Base-by-base conservation (phyloP, 2,888 invertebrate species). In the Drosophila ezoana region DNA sequence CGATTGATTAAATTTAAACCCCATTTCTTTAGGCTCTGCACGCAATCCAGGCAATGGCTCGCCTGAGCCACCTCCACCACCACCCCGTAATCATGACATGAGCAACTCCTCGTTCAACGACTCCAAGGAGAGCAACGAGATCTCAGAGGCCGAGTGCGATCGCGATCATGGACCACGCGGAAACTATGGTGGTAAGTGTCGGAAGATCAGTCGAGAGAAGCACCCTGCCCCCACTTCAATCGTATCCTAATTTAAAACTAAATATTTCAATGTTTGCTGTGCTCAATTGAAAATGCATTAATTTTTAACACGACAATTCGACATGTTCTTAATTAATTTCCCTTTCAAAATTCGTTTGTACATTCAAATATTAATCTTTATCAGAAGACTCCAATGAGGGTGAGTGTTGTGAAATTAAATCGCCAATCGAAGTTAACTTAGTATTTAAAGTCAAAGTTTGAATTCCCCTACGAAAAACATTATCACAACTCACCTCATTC, bases 61-160 rank as follows among this genome's bases (percentile, higher is more conserved):
- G 93, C 92, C 94, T 87, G 94, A 94, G 92, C 94, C 95, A 49
- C 94, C 95, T 81, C 95, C 95, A 93, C 97, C 95, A 79, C 97
- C 95, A 87, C 97, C 95, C 90, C 95, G 95, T 91, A 97, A 97
- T 93, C 96, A 97, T 90, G 96, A 96, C 92, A 94, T 94, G 84
- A 95, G 95, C 87, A 96, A 95, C 89, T 96, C 96, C 84, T 95
- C 95, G 62, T 97, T 97, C 93, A 97, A 98, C 93, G 97, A 97
- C 93, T 97, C 97, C 91, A 97, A 97, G 94, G 97, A 97, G 92
- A 97, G 97, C 93, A 97, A 97, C 93, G 97, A 97, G 93, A 97
- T 97, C 93, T 97, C 97, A 91, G 97, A 97, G 93, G 97, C 97
- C 86, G 97, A 97, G 93, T 97, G 97, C 92, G 97, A 97, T 93